Evolutionary conservation across 1,140 invertebrate genomes (phyloP).

Genomic region (Tetramorium simillimum): DNA sequence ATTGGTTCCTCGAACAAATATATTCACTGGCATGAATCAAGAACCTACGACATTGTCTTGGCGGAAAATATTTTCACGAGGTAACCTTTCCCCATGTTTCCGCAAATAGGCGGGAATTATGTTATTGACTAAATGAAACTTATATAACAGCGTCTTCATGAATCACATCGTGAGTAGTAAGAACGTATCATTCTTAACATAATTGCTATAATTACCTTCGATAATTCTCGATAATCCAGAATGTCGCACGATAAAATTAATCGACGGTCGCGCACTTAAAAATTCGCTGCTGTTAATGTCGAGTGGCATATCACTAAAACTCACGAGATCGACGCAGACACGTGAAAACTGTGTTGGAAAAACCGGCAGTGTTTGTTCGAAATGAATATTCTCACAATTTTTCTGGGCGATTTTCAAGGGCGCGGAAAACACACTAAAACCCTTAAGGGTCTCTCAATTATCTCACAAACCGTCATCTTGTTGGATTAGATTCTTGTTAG

Average conservation of each 20-base stretch:
- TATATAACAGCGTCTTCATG: background rate
- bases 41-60: constrained; percentile 1
- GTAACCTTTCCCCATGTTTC: background rate
- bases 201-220: constrained; percentile 13
- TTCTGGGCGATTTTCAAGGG: background rate
- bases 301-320: constrained; percentile 41
- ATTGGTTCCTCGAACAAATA: constrained; percentile 36
- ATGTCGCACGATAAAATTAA: constrained; percentile 10
- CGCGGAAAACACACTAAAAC: constrained; percentile 11
- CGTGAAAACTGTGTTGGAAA: constrained; percentile 1
- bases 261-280: constrained; percentile 11
- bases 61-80: constrained; percentile 15
- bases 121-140: background rate
- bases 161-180: background rate
- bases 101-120: background rate
- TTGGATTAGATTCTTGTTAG: background rate
- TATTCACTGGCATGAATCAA: constrained; percentile 11
- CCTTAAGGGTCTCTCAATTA: constrained; percentile 33
- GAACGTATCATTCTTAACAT: background rate
- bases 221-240: background rate
- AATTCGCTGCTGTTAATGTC: background rate
- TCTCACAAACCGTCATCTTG: constrained; percentile 13
- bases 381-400: constrained; percentile 14
- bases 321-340: background rate
- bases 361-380: background rate